Percentiles rank a stretch among this genome's conserved stretches.
Conservation (phyloP, 2,113 vertebrate species). For the Anser cygnoides region DNA sequence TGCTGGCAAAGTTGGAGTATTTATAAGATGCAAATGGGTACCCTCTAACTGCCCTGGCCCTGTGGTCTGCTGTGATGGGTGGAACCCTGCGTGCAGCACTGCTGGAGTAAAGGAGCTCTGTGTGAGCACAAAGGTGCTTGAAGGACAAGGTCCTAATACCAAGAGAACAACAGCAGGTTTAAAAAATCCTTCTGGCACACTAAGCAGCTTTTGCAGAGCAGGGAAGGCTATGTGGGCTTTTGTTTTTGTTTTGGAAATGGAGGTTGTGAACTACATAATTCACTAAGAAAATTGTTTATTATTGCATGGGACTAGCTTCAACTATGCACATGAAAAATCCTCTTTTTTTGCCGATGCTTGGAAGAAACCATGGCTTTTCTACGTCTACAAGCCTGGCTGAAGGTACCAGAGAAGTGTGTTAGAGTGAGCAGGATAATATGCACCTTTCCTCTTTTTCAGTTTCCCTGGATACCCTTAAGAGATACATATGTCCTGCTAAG, state of each 20-base stretch:
- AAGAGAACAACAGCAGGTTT: conserved; percentile 14
- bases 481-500: neutral
- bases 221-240: neutral
- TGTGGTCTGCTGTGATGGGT: neutral
- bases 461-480: neutral
- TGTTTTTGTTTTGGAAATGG: conserved; percentile 13
- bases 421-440: neutral
- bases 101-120: neutral
- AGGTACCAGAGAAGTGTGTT: neutral
- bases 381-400: neutral
- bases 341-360: neutral
- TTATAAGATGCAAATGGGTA: neutral
- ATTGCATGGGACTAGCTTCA: neutral
- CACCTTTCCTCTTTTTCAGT: neutral
- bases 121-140: neutral
- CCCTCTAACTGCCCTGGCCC: neutral
- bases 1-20: neutral
- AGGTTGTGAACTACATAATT: conserved; percentile 25
- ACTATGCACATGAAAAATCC: neutral
- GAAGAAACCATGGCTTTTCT: neutral
- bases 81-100: neutral
- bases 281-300: neutral
- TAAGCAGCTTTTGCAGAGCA: conserved; percentile 48
- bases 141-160: conserved; percentile 14
- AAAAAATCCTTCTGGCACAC: neutral